These are phyloP conservation scores for Anas platyrhynchos DNA, from an alignment of 2,113 vertebrate species.

Conservation along the genomic window DNA sequence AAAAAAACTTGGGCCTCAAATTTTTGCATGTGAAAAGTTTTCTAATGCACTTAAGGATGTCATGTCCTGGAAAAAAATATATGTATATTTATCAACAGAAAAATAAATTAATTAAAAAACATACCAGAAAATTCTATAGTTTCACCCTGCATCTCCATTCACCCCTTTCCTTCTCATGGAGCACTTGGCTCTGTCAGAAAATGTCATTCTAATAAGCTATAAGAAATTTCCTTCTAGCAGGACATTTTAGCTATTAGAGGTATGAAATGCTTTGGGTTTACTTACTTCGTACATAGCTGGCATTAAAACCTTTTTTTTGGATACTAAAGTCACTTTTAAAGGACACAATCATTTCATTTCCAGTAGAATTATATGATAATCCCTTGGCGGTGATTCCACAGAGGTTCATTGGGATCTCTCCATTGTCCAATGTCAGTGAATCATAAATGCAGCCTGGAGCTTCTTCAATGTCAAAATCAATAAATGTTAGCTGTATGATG, in stretches of 20 bases:
- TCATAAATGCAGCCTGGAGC: slow-evolving; percentile 93
- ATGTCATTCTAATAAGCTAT: background rate
- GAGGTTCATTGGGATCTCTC: slow-evolving; percentile 82
- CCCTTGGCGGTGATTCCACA: slow-evolving; percentile 94
- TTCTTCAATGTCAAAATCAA: slow-evolving; percentile 96
- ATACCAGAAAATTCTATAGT: background rate
- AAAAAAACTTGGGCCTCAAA: background rate
- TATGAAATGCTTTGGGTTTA: slow-evolving; percentile 48
- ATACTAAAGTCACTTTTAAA: slow-evolving; percentile 97
- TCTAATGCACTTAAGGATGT: background rate
- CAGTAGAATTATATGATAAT: slow-evolving; percentile 92
- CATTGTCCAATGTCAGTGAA: slow-evolving; percentile 84
- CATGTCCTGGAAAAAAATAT: background rate
- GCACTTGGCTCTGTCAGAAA: background rate
- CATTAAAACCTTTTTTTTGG: slow-evolving; percentile 94
- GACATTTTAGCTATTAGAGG: slow-evolving; percentile 32
- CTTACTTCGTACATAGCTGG: slow-evolving; percentile 88
- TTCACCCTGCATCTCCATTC: background rate
- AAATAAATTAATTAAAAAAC: background rate
- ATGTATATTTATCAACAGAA: background rate
- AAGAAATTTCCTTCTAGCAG: background rate
- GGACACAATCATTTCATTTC: slow-evolving; percentile 89
- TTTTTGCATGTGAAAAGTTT: background rate
- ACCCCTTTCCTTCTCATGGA: background rate
- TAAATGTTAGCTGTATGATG: slow-evolving; percentile 92